Evolutionary conservation across 2,797 vertebrate genomes (phyloP).

Genomic region (Nyctibius grandis): DNA sequence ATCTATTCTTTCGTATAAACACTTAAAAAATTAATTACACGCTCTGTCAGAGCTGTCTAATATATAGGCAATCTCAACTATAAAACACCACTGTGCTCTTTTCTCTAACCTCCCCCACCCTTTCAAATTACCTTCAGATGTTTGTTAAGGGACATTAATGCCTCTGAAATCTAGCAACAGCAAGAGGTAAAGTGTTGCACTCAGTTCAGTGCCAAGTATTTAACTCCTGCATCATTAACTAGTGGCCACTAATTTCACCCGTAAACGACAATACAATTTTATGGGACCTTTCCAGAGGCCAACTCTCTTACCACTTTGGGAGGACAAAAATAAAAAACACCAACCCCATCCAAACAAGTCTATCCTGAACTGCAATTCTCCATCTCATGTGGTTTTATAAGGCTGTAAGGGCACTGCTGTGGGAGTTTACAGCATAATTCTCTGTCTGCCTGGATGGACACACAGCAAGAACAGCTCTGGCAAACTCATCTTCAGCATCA

Average conservation of each 20-base stretch:
- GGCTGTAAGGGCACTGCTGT: neutral
- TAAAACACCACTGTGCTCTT: slow-evolving; percentile 18
- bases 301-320: neutral
- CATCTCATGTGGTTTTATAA: neutral
- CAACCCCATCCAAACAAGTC: neutral
- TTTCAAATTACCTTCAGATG: slow-evolving; percentile 58
- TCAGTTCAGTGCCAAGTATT: slow-evolving; percentile 5
- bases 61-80: slow-evolving; percentile 41
- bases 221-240: slow-evolving; percentile 43
- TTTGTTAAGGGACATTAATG: slow-evolving; percentile 52
- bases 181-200: neutral
- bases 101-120: slow-evolving; percentile 28
- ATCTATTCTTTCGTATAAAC: slow-evolving; percentile 59
- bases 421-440: neutral
- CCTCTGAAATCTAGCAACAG: slow-evolving; percentile 26
- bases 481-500: neutral
- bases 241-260: slow-evolving; percentile 15
- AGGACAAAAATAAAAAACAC: neutral
- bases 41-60: slow-evolving; percentile 63
- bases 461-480: neutral
- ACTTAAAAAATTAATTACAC: slow-evolving; percentile 70
- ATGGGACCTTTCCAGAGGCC: slow-evolving; percentile 11
- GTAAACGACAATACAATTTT: neutral
- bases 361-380: neutral
- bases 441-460: neutral